Conservation (phyloP, 2,888 invertebrate species). For the Marasmarcha lunaedactyla region DNA sequence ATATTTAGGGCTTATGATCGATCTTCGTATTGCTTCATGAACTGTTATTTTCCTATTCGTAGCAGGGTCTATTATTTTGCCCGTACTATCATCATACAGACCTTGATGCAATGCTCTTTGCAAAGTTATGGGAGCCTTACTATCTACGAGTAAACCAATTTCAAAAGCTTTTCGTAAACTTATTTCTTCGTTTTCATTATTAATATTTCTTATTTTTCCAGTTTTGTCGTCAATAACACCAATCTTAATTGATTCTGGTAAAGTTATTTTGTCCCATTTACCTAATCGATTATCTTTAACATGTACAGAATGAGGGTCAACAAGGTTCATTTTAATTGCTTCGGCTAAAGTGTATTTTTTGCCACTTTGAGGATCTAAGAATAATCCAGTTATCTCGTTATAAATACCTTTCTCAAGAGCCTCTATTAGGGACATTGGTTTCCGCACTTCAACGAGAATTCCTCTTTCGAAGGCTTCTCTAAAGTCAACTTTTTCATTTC, state of each 20-base stretch:
- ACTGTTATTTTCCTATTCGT: constrained; percentile 83
- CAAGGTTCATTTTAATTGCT: constrained; percentile 83
- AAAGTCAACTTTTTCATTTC: constrained; percentile 78
- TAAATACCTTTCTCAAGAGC: constrained; percentile 85
- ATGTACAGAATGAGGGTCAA: constrained; percentile 87
- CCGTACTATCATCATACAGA: constrained; percentile 82
- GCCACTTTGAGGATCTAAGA: constrained; percentile 85
- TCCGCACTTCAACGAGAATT: constrained; percentile 82
- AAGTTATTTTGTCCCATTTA: constrained; percentile 80
- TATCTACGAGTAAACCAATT: constrained; percentile 83
- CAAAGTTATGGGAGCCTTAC: constrained; percentile 83
- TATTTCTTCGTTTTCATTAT: constrained; percentile 74
- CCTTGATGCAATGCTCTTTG: constrained; percentile 90
- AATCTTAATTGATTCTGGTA: constrained; percentile 82
- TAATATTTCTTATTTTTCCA: constrained; percentile 78
- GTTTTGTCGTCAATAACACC: constrained; percentile 80
- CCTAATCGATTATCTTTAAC: constrained; percentile 83
- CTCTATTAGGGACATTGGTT: constrained; percentile 85
- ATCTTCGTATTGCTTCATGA: constrained; percentile 85
- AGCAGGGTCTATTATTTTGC: constrained; percentile 85
- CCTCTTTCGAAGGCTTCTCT: constrained; percentile 89
- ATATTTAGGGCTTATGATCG: constrained; percentile 82
- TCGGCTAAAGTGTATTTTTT: constrained; percentile 83
- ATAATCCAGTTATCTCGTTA: constrained; percentile 81
- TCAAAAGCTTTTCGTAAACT: constrained; percentile 83